phyloP scores from a whole-genome alignment of 1,140 invertebrate species.

The Drosophila busckii region DNA sequence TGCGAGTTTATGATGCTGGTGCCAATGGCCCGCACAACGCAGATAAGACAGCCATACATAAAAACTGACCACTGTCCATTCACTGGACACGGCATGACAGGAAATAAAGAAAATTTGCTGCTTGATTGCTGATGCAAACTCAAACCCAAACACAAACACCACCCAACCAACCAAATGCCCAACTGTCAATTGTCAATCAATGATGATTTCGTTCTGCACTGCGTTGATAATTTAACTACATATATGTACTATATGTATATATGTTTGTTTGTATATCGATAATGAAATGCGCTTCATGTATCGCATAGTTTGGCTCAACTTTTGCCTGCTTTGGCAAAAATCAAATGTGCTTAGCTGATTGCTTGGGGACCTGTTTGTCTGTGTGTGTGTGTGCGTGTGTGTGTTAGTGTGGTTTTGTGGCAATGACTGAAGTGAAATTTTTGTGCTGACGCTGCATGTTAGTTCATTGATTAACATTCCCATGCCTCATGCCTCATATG shows the following conservation, averaged over 20 bases:
- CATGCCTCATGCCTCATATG: conserved; percentile 36
- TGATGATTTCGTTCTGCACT: conserved; percentile 49
- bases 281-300: conserved; percentile 61
- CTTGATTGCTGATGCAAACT: conserved; percentile 16
- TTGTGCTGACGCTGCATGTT: conserved; percentile 51
- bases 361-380: conserved; percentile 50
- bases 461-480: conserved; percentile 70
- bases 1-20: conserved; percentile 65
- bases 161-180: conserved; percentile 9
- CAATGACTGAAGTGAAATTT: conserved; percentile 35
- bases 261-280: conserved; percentile 32
- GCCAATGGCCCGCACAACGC: conserved; percentile 39
- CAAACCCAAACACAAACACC: background rate
- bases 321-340: conserved; percentile 47
- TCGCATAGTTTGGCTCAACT: conserved; percentile 16
- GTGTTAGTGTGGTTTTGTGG: background rate
- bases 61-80: conserved; percentile 60
- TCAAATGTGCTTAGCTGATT: conserved; percentile 70
- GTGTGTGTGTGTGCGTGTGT: background rate
- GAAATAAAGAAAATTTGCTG: conserved; percentile 57
- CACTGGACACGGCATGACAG: conserved; percentile 12
- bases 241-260: background rate
- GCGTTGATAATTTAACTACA: conserved; percentile 65
- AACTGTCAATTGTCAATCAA: conserved; percentile 54
- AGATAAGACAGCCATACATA: conserved; percentile 49